phyloP scores from a whole-genome alignment of 1,140 invertebrate species.

The Anagrus nilaparvatae region DNA sequence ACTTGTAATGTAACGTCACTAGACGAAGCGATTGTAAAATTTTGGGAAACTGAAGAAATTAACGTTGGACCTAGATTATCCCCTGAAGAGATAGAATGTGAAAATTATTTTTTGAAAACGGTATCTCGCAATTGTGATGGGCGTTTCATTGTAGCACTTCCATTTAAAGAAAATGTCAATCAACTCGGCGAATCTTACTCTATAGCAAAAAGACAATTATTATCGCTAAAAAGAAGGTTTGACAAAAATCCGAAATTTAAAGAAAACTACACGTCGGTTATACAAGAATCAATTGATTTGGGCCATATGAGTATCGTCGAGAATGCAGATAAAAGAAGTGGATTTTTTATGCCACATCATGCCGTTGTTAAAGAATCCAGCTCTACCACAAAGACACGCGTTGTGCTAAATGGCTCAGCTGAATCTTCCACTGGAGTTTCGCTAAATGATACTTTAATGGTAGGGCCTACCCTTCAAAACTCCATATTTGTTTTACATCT shows the following conservation, averaged over 20 bases:
- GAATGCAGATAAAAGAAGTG: neutral
- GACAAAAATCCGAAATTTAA: conserved; percentile 16
- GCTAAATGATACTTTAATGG: conserved; percentile 14
- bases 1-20: neutral
- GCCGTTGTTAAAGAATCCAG: conserved; percentile 26
- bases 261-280: conserved; percentile 24
- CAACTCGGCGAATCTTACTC: conserved; percentile 13
- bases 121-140: conserved; percentile 15
- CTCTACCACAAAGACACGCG: conserved; percentile 23
- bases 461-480: conserved; percentile 22
- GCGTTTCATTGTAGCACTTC: conserved; percentile 27
- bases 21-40: neutral
- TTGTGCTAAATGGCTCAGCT: conserved; percentile 24
- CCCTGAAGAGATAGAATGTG: conserved; percentile 4
- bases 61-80: neutral
- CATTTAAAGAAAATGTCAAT: conserved; percentile 18
- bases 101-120: conserved; percentile 4
- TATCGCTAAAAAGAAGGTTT: conserved; percentile 16
- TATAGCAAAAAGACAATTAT: conserved; percentile 13
- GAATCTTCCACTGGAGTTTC: conserved; percentile 14
- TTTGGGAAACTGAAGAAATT: conserved; percentile 13
- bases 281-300: conserved; percentile 28
- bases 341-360: conserved; percentile 36
- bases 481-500: conserved; percentile 13
- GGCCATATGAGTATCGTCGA: conserved; percentile 26